A percentile compares a stretch with the other conserved stretches of the same genome.
phyloP scores from a whole-genome alignment of 1,140 invertebrate species.

The Cotesia typhae region DNA sequence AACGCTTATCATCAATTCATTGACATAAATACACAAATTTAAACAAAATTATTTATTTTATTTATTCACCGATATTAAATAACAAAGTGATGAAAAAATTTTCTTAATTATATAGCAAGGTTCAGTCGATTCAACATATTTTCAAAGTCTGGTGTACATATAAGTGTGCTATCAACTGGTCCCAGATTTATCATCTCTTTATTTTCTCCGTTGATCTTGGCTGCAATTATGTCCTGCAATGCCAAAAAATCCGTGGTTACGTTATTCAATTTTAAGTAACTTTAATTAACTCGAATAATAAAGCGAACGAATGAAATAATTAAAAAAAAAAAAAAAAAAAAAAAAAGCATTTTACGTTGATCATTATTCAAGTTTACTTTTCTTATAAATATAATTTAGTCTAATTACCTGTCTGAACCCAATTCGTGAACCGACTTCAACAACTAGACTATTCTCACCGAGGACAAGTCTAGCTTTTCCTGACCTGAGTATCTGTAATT shows the following conservation, averaged over 20 bases:
- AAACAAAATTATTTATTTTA: too few species aligned
- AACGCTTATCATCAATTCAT: too few species aligned
- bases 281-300: too few species aligned
- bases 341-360: too few species aligned
- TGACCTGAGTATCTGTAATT: slow-evolving; percentile 59
- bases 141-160: slow-evolving; percentile 59
- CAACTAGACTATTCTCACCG: slow-evolving; percentile 55
- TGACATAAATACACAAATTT: too few species aligned
- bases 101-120: slow-evolving; percentile 41
- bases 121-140: slow-evolving; percentile 44
- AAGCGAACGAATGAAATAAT: too few species aligned
- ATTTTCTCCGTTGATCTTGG: slow-evolving; percentile 52
- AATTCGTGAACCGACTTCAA: slow-evolving; percentile 52
- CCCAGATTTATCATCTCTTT: slow-evolving; percentile 60
- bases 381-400: slow-evolving; percentile 19
- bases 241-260: slow-evolving; percentile 27
- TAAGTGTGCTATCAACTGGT: slow-evolving; percentile 49
- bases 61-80: neutral
- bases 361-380: neutral
- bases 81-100: neutral
- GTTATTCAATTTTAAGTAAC: slow-evolving; percentile 1
- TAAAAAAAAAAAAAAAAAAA: too few species aligned
- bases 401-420: slow-evolving; percentile 57
- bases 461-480: slow-evolving; percentile 56
- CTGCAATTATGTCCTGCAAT: slow-evolving; percentile 57